phyloP scores from a whole-genome alignment of 2,888 invertebrate species.

The Scaptomyza caliginosa region DNA sequence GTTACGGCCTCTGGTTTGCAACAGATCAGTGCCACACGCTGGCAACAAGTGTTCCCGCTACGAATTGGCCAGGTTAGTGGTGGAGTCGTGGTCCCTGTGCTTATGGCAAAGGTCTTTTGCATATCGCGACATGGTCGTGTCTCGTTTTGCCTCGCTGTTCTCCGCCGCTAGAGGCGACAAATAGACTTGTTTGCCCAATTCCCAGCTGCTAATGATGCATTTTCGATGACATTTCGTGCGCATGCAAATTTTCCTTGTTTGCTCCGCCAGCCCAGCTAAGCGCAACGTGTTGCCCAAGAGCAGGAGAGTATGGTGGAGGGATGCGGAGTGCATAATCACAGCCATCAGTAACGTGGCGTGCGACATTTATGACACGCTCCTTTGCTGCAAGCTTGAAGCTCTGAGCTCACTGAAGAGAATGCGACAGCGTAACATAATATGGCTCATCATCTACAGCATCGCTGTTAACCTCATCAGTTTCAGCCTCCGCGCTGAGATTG shows the following conservation, averaged over 20 bases:
- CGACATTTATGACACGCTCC: constrained; percentile 78
- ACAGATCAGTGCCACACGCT: constrained; percentile 73
- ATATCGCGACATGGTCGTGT: constrained; percentile 67
- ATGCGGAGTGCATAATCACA: constrained; percentile 61
- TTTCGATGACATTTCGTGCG: constrained; percentile 74
- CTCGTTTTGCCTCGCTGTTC: constrained; percentile 22
- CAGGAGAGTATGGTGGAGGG: background rate
- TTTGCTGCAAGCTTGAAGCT: constrained; percentile 31
- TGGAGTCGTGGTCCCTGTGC: constrained; percentile 48
- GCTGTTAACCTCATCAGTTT: constrained; percentile 77
- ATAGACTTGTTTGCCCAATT: constrained; percentile 80
- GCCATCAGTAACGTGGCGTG: constrained; percentile 76
- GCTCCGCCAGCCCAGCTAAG: constrained; percentile 29
- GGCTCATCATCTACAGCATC: constrained; percentile 71
- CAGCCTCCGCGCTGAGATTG: constrained; percentile 63
- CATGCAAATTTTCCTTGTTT: constrained; percentile 65
- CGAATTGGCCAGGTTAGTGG: background rate
- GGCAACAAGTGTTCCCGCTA: constrained; percentile 69
- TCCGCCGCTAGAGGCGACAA: constrained; percentile 64
- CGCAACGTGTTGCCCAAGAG: constrained; percentile 40
- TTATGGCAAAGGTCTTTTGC: constrained; percentile 58
- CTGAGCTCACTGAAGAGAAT: background rate
- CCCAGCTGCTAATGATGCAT: constrained; percentile 80
- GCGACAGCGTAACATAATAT: constrained; percentile 69
- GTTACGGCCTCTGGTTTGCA: constrained; percentile 27